Conservation (phyloP, 2,888 invertebrate genomes). For the Macrosoma leucophasiata region DNA sequence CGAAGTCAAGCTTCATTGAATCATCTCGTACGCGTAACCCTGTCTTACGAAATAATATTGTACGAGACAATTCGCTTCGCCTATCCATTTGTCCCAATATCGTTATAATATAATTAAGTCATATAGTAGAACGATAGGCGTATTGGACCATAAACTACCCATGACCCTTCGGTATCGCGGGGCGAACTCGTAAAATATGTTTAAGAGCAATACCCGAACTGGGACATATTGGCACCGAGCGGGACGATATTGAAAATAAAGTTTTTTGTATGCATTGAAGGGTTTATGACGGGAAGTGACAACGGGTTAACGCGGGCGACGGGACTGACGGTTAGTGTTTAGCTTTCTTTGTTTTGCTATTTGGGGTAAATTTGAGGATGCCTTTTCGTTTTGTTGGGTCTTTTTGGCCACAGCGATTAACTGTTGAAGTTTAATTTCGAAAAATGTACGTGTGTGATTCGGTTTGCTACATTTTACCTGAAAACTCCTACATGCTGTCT, state of each 20-base stretch:
- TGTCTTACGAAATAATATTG: too few relatives aligned
- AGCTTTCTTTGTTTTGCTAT: too few relatives aligned
- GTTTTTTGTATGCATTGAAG: constrained; percentile 55
- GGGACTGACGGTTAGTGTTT: constrained; percentile 3
- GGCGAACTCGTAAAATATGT: constrained; percentile 47
- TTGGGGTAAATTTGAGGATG: too few relatives aligned
- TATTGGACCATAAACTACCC: constrained; percentile 39
- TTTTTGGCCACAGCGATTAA: too few relatives aligned
- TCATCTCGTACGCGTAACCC: too few relatives aligned
- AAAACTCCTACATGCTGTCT: too few relatives aligned
- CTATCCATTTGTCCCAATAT: too few relatives aligned
- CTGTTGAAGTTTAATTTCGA: too few relatives aligned
- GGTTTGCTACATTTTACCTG: too few relatives aligned
- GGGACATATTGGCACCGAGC: constrained; percentile 46
- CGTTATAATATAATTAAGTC: constrained; percentile 26
- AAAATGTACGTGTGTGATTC: too few relatives aligned
- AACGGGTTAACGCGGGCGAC: constrained; percentile 13
- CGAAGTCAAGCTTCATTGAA: too few relatives aligned
- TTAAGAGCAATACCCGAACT: constrained; percentile 40
- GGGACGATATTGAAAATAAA: constrained; percentile 54
- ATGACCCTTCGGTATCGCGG: constrained; percentile 35
- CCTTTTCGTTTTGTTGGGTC: too few relatives aligned
- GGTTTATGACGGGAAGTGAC: constrained; percentile 35
- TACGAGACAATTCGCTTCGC: constrained; percentile 11
- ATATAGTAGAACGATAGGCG: constrained; percentile 33